A percentile compares a stretch with the other conserved stretches of the same genome.
Evolutionary conservation across 2,113 vertebrate genomes (phyloP).

Genomic region (Hippocampus comes): DNA sequence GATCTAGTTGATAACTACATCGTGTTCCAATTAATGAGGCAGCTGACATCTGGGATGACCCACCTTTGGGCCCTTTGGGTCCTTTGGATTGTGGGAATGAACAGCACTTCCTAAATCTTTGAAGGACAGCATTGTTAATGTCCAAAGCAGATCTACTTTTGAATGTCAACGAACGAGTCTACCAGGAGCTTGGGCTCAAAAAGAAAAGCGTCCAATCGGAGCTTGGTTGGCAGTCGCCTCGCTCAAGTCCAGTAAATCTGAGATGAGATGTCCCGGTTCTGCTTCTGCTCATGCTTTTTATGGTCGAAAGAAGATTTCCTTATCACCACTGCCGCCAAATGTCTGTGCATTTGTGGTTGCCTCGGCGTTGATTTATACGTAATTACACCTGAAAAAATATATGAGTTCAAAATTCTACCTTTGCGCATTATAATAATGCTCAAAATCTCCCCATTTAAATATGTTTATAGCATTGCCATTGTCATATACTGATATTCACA

Average conservation of each 20-base stretch:
- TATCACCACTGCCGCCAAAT: neutral
- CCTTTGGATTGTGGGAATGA: neutral
- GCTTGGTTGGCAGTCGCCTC: neutral
- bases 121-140: neutral
- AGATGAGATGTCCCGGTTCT: neutral
- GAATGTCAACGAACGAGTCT: neutral
- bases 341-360: neutral
- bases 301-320: slow-evolving; percentile 2
- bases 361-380: neutral
- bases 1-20: neutral
- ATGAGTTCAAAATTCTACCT: neutral
- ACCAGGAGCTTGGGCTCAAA: neutral
- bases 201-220: neutral
- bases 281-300: slow-evolving; percentile 8
- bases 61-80: neutral
- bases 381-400: neutral
- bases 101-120: slow-evolving; percentile 3
- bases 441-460: neutral
- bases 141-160: slow-evolving; percentile 1
- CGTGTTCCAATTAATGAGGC: neutral
- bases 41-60: neutral
- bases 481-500: too few species aligned
- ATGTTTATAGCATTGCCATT: neutral
- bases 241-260: neutral
- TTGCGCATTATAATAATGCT: neutral